phyloP scores from a whole-genome alignment of 2,113 vertebrate genomes.

The Agapornis roseicollis region DNA sequence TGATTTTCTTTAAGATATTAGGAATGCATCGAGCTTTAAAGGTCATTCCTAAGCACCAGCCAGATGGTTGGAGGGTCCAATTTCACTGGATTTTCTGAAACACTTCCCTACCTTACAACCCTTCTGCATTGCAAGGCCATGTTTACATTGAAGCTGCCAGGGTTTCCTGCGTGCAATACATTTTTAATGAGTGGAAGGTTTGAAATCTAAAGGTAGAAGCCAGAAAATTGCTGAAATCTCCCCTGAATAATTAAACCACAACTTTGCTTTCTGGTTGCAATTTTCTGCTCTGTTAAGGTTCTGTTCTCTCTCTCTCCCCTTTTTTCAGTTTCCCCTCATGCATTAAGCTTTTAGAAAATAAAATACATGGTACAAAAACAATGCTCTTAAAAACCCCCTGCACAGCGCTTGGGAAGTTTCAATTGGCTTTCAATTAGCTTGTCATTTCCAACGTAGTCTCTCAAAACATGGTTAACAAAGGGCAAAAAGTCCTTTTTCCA shows the following conservation, averaged over 20 bases:
- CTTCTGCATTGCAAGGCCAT: conserved; percentile 18
- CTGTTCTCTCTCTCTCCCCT: neutral
- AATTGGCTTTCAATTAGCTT: neutral
- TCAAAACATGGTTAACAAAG: neutral
- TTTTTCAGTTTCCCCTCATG: no score
- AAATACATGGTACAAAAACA: neutral
- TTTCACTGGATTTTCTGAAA: neutral
- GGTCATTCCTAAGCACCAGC: neutral
- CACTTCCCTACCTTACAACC: neutral
- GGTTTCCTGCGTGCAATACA: neutral
- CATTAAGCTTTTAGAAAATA: neutral
- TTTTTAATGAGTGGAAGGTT: conserved; percentile 39
- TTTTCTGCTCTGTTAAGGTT: conserved; percentile 60
- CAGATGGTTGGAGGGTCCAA: conserved; percentile 24
- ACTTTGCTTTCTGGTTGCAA: conserved; percentile 43
- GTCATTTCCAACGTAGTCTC: neutral
- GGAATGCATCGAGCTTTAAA: neutral
- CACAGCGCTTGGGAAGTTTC: neutral
- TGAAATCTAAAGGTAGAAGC: conserved; percentile 4
- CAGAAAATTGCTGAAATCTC: conserved; percentile 26
- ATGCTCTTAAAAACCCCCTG: neutral
- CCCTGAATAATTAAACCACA: conserved; percentile 54
- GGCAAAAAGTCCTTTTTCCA: neutral
- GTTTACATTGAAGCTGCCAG: neutral
- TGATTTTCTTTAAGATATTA: neutral